Conservation (phyloP, 2,113 vertebrate genomes). For the Diadophis punctatus region DNA sequence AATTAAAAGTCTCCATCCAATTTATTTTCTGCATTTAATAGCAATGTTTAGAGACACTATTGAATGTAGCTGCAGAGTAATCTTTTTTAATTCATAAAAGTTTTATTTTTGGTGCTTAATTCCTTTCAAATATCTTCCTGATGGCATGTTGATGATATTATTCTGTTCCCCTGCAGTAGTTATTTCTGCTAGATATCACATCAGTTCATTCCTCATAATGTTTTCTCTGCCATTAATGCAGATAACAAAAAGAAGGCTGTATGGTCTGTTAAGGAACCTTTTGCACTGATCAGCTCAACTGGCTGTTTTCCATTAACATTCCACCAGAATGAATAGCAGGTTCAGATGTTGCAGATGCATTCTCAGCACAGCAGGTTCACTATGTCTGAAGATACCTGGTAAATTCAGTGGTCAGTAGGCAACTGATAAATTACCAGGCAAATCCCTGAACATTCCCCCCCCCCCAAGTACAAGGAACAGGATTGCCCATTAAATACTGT, state of each 20-base stretch:
- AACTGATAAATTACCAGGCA: not conserved
- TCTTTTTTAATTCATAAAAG: slow-evolving; percentile 55
- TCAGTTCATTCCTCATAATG: slow-evolving; percentile 34
- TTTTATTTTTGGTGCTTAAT: slow-evolving; percentile 16
- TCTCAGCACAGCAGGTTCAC: not conserved
- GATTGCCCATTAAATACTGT: not conserved
- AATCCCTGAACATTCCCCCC: slow-evolving; percentile 2
- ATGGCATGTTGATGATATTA: not conserved
- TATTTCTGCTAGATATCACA: slow-evolving; percentile 23
- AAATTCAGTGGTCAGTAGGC: not conserved
- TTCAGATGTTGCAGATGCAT: not conserved
- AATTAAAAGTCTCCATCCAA: slow-evolving; percentile 59
- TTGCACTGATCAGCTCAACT: not conserved
- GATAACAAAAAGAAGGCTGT: not conserved
- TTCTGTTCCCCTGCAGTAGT: slow-evolving; percentile 21
- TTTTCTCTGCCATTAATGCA: slow-evolving; percentile 30
- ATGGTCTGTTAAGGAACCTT: not conserved
- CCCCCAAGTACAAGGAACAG: not conserved
- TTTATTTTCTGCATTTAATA: slow-evolving; percentile 58
- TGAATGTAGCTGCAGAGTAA: slow-evolving; percentile 32
- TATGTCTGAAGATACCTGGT: slow-evolving; percentile 3
- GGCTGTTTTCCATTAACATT: slow-evolving; percentile 6
- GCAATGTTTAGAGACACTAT: slow-evolving; percentile 40
- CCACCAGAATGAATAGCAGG: slow-evolving; percentile 13
- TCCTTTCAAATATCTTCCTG: slow-evolving; percentile 31